These are phyloP conservation scores for Syngnathus typhle DNA, from an alignment of 2,113 vertebrate species.

Conservation along the genomic window DNA sequence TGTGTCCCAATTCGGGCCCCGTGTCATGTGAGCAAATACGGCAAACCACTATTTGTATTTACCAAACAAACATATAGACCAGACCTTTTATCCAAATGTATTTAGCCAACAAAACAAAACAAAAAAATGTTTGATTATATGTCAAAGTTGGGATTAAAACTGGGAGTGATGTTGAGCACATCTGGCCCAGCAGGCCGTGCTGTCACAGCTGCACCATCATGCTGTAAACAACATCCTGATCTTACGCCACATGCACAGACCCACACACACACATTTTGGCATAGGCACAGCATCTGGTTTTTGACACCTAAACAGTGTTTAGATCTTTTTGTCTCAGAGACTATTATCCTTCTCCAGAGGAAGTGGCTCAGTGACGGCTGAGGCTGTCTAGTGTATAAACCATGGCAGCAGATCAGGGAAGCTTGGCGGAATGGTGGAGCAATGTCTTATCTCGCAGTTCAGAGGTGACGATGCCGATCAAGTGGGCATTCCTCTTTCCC, in stretches of 20 bases:
- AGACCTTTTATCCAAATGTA: neutral
- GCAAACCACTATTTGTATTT: neutral
- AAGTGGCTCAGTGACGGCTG: neutral
- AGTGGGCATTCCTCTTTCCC: neutral
- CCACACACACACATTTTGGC: neutral
- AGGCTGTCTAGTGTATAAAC: neutral
- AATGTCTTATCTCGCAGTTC: neutral
- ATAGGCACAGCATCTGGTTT: slow-evolving; percentile 28
- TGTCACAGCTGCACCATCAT: slow-evolving; percentile 32
- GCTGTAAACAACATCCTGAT: slow-evolving; percentile 35
- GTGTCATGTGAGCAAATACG: neutral
- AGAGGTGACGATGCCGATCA: neutral
- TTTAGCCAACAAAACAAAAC: neutral
- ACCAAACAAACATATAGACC: neutral
- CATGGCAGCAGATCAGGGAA: neutral
- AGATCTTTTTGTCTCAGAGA: neutral
- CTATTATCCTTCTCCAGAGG: neutral
- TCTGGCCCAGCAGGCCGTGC: slow-evolving; percentile 11
- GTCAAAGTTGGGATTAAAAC: slow-evolving; percentile 5
- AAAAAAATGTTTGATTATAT: neutral
- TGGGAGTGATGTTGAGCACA: slow-evolving; percentile 5
- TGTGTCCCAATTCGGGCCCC: neutral
- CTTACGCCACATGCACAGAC: neutral
- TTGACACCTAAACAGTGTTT: slow-evolving; percentile 17
- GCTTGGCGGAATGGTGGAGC: neutral